These are phyloP conservation scores for Stenurella melanura DNA, from an alignment of 2,888 invertebrate species.

Conservation along the genomic window DNA sequence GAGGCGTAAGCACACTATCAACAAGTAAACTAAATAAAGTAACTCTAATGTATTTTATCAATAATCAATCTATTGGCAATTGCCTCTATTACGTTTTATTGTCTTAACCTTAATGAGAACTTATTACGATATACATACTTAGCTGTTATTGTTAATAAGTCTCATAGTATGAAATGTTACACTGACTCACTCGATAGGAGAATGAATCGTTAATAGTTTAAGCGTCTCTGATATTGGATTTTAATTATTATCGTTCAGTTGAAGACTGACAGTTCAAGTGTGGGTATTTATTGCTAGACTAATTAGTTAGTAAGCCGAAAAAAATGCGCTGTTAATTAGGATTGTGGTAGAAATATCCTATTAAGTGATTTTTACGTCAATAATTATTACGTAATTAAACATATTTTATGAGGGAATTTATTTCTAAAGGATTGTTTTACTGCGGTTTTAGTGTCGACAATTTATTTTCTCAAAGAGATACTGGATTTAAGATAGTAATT, in stretches of 20 bases:
- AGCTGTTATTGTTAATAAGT: constrained; percentile 5
- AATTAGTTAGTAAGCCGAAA: not conserved
- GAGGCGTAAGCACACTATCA: not conserved
- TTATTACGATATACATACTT: not conserved
- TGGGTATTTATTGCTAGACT: not conserved
- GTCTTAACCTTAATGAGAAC: constrained; percentile 21
- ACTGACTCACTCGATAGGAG: constrained; percentile 15
- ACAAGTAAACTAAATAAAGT: constrained; percentile 8
- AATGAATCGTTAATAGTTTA: constrained; percentile 17
- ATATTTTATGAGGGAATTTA: not conserved
- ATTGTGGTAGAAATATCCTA: not conserved
- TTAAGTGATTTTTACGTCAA: not conserved
- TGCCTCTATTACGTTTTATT: constrained; percentile 9
- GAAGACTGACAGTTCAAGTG: not conserved
- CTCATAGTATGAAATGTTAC: not conserved
- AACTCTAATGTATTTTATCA: constrained; percentile 10
- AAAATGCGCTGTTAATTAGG: not conserved
- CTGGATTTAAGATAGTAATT: too few relatives aligned
- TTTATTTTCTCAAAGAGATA: not conserved
- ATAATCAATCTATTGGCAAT: constrained; percentile 6
- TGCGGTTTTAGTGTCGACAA: not conserved
- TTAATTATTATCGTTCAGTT: constrained; percentile 16
- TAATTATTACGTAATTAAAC: not conserved
- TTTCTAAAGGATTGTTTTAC: not conserved
- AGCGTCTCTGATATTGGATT: not conserved